These are phyloP conservation scores for Caenorhabditis wallacei DNA, from an alignment of 2,888 invertebrate genomes.

Conservation along the genomic window DNA sequence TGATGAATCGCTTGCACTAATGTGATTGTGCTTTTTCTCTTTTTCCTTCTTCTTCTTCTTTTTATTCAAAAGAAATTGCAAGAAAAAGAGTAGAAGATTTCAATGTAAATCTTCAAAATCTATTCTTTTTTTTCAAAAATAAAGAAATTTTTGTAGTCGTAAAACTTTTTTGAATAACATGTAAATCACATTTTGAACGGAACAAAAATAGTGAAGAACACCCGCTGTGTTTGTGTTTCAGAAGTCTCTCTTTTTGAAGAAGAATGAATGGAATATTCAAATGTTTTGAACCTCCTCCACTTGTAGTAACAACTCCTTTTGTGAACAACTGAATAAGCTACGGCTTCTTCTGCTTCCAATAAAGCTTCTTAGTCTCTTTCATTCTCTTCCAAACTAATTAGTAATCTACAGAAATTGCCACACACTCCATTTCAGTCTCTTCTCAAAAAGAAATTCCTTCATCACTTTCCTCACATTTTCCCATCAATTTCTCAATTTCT, in stretches of 20 bases:
- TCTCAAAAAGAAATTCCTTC: slow-evolving; percentile 4
- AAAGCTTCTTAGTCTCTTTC: slow-evolving; percentile 37
- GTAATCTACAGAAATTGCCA: slow-evolving; percentile 56
- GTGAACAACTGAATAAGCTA: slow-evolving; percentile 20
- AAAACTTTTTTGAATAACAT: slow-evolving; percentile 19
- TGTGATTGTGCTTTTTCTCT: slow-evolving; percentile 51
- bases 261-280: slow-evolving; percentile 51
- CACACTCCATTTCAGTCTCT: slow-evolving; percentile 28
- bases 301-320: slow-evolving; percentile 11
- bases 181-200: slow-evolving; percentile 43
- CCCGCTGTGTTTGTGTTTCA: slow-evolving; percentile 43
- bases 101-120: slow-evolving; percentile 10
- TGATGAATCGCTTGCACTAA: slow-evolving; percentile 65
- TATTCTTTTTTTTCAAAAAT: slow-evolving; percentile 3
- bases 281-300: slow-evolving; percentile 46
- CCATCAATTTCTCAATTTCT: slow-evolving; percentile 8
- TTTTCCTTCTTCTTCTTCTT: background rate
- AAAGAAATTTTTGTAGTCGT: slow-evolving; percentile 4
- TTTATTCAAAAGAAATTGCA: background rate
- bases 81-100: slow-evolving; percentile 16
- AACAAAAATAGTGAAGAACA: slow-evolving; percentile 7
- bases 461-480: slow-evolving; percentile 12
- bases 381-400: slow-evolving; percentile 54
- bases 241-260: slow-evolving; percentile 1
- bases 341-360: slow-evolving; percentile 30